These are phyloP conservation scores for Plectropomus leopardus DNA, from an alignment of 2,113 vertebrate genomes.

Conservation along the genomic window DNA sequence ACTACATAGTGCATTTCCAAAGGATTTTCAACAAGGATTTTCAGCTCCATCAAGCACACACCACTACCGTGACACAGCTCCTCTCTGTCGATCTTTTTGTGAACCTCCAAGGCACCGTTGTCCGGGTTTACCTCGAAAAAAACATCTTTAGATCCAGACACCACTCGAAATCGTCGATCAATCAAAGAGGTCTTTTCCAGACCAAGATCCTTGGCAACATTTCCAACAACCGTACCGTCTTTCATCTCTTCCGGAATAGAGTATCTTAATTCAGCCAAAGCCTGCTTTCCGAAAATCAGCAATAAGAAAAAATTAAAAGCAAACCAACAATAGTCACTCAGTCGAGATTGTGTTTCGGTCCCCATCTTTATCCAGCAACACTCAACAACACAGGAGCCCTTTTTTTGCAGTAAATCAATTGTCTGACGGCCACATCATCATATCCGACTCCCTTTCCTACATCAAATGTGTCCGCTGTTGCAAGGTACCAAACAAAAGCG, in stretches of 20 bases:
- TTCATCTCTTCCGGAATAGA: slow-evolving; percentile 79
- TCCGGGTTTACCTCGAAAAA: slow-evolving; percentile 78
- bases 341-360: background rate
- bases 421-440: background rate
- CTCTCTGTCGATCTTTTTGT: slow-evolving; percentile 80
- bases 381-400: background rate
- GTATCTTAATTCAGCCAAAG: slow-evolving; percentile 73
- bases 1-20: slow-evolving; percentile 80
- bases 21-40: slow-evolving; percentile 80
- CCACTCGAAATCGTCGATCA: slow-evolving; percentile 72
- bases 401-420: background rate
- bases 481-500: slow-evolving; percentile 34
- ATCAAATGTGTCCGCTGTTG: slow-evolving; percentile 4
- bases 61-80: slow-evolving; percentile 71
- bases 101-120: slow-evolving; percentile 73
- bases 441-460: background rate
- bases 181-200: slow-evolving; percentile 61
- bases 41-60: slow-evolving; percentile 74
- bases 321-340: background rate
- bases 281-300: slow-evolving; percentile 30
- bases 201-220: slow-evolving; percentile 83
- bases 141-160: slow-evolving; percentile 62
- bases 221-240: no score
- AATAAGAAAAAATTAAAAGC: slow-evolving; percentile 18
- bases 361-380: slow-evolving; percentile 35